Evolutionary conservation across 2,113 vertebrate genomes (phyloP).

Genomic region (Cavia porcellus): DNA sequence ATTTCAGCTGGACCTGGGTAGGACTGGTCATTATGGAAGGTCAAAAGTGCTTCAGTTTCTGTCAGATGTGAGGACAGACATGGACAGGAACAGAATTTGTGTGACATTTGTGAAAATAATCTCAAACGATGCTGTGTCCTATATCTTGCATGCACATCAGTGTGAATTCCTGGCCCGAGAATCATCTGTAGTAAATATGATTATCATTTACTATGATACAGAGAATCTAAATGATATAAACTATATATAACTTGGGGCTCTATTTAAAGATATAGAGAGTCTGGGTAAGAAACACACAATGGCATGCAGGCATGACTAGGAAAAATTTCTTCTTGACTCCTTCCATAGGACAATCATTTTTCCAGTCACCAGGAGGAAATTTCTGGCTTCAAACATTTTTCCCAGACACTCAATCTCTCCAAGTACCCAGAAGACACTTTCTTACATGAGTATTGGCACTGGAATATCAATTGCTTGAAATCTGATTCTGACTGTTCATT

Average conservation of each 20-base stretch:
- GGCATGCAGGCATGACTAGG: not conserved
- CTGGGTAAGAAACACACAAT: not conserved
- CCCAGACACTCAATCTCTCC: not conserved
- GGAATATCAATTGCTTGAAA: not conserved
- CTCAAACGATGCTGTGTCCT: not conserved
- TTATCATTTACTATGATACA: not conserved
- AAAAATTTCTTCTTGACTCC: not conserved
- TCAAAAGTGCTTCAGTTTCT: too few species aligned
- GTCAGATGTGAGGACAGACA: too few species aligned
- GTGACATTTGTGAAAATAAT: not conserved
- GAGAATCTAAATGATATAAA: not conserved
- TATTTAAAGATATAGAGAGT: not conserved
- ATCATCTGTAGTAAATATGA: not conserved
- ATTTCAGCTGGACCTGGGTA: too few species aligned
- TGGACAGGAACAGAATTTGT: too few species aligned
- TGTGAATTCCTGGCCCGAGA: not conserved
- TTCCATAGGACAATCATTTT: not conserved
- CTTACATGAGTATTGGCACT: not conserved
- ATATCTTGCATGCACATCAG: not conserved
- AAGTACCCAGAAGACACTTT: not conserved
- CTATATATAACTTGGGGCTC: not conserved
- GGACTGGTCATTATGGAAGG: too few species aligned
- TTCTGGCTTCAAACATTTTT: not conserved
- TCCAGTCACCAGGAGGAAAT: not conserved
- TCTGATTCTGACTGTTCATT: not conserved